Evolutionary conservation across 2,888 invertebrate species (phyloP).

Genomic region (Leistus spinibarbis): DNA sequence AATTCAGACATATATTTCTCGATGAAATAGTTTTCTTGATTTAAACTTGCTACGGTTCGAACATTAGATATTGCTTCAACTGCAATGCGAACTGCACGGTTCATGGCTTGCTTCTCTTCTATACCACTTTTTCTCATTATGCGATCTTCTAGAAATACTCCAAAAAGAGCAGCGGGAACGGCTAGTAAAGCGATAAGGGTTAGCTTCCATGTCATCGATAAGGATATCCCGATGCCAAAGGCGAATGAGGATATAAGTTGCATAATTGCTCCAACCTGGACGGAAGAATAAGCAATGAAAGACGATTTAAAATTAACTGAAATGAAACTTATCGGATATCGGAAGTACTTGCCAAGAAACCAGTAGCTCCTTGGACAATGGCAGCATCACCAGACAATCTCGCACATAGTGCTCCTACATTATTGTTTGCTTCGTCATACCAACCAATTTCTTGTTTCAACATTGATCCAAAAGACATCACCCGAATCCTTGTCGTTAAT

Average conservation of each 20-base stretch:
- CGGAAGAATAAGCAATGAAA: background rate
- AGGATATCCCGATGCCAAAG: conserved; percentile 66
- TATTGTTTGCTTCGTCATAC: conserved; percentile 72
- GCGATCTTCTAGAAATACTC: conserved; percentile 69
- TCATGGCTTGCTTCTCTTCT: conserved; percentile 67
- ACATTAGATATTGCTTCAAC: conserved; percentile 70
- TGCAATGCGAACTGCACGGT: conserved; percentile 69
- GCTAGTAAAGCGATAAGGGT: conserved; percentile 70
- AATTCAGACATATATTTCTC: conserved; percentile 64
- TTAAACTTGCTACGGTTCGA: conserved; percentile 67
- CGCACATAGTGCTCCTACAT: conserved; percentile 72
- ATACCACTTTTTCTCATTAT: conserved; percentile 48
- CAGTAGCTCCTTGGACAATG: conserved; percentile 30
- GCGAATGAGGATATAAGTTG: conserved; percentile 70
- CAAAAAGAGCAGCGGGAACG: conserved; percentile 70
- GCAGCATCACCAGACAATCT: conserved; percentile 60
- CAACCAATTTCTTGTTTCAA: conserved; percentile 68
- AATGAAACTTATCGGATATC: background rate
- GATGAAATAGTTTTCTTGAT: conserved; percentile 63
- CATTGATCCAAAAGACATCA: conserved; percentile 57
- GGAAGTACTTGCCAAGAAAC: conserved; percentile 13
- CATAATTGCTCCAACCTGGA: conserved; percentile 66
- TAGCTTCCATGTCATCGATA: conserved; percentile 74
- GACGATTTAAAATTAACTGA: background rate
- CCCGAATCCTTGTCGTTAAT: conserved; percentile 69